phyloP scores from a whole-genome alignment of 2,797 vertebrate genomes.

The Phataginus tetradactyla region DNA sequence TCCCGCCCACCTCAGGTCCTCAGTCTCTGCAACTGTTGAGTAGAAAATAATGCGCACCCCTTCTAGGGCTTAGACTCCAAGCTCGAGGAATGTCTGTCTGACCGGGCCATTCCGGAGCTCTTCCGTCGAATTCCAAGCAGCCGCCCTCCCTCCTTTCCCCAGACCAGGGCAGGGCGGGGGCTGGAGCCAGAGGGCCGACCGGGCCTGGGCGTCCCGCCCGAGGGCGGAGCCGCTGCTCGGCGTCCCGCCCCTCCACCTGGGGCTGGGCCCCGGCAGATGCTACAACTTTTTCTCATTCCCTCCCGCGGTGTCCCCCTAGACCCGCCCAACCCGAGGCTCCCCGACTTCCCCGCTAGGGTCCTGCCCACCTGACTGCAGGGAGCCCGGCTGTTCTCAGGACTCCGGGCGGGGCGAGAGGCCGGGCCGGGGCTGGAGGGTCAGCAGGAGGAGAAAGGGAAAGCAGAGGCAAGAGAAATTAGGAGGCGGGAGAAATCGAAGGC shows the following conservation, averaged over 20 bases:
- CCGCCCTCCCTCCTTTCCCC: background rate
- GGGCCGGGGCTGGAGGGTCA: slow-evolving; percentile 39
- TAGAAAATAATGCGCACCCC: background rate
- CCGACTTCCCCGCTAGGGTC: slow-evolving; percentile 62
- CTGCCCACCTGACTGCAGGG: slow-evolving; percentile 64
- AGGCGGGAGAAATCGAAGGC: slow-evolving; percentile 56
- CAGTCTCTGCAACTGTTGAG: slow-evolving; percentile 33
- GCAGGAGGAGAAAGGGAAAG: slow-evolving; percentile 62
- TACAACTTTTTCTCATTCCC: slow-evolving; percentile 77
- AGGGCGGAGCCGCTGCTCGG: slow-evolving; percentile 61
- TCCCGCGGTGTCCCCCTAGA: slow-evolving; percentile 60
- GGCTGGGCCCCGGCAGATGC: slow-evolving; percentile 84
- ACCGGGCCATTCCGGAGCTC: slow-evolving; percentile 19
- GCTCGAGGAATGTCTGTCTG: slow-evolving; percentile 64
- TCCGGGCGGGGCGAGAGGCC: slow-evolving; percentile 66
- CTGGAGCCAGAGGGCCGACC: background rate
- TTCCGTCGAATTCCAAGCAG: slow-evolving; percentile 59
- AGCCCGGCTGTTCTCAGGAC: slow-evolving; percentile 27
- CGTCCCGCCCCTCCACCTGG: slow-evolving; percentile 57
- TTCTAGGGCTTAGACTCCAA: background rate
- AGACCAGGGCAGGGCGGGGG: background rate
- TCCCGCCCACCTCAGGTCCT: background rate
- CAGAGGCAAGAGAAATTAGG: slow-evolving; percentile 74
- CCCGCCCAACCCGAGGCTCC: slow-evolving; percentile 56
- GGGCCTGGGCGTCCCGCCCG: slow-evolving; percentile 44